phyloP scores from a whole-genome alignment of 1,140 invertebrate species.

The Diplogasteroides magnus region DNA sequence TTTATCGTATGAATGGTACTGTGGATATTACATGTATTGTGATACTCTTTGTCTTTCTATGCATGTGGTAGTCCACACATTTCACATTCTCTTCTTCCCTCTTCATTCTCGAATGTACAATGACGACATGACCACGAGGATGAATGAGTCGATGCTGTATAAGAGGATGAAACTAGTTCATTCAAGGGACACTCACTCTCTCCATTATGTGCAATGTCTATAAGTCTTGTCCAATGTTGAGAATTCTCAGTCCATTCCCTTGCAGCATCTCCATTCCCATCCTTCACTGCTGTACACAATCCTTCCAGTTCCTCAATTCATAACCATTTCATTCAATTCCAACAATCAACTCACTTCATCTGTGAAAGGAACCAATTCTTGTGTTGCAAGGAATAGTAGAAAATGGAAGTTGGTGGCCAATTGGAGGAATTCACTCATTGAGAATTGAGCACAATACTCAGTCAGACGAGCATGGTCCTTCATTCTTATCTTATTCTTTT shows the following conservation, averaged over 20 bases:
- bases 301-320: background rate
- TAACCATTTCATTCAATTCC: background rate
- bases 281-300: conserved; percentile 29
- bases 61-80: conserved; percentile 44
- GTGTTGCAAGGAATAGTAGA: conserved; percentile 47
- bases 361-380: conserved; percentile 41
- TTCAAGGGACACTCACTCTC: too few species aligned
- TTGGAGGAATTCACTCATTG: conserved; percentile 42
- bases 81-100: conserved; percentile 35
- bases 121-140: conserved; percentile 41
- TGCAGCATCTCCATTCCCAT: conserved; percentile 33
- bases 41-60: too few species aligned
- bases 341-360: conserved; percentile 19
- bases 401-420: conserved; percentile 53
- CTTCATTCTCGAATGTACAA: conserved; percentile 47
- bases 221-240: conserved; percentile 46
- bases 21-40: too few species aligned
- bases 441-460: conserved; percentile 37
- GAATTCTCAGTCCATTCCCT: conserved; percentile 41
- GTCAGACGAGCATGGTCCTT: too few species aligned
- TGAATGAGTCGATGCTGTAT: background rate
- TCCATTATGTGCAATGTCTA: too few species aligned
- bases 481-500: conserved; percentile 31
- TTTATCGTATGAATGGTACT: too few species aligned
- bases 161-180: conserved; percentile 26